A percentile compares a stretch with the other conserved stretches of the same genome.
Conservation (phyloP, 2,113 vertebrate species). For the Capreolus pygargus region DNA sequence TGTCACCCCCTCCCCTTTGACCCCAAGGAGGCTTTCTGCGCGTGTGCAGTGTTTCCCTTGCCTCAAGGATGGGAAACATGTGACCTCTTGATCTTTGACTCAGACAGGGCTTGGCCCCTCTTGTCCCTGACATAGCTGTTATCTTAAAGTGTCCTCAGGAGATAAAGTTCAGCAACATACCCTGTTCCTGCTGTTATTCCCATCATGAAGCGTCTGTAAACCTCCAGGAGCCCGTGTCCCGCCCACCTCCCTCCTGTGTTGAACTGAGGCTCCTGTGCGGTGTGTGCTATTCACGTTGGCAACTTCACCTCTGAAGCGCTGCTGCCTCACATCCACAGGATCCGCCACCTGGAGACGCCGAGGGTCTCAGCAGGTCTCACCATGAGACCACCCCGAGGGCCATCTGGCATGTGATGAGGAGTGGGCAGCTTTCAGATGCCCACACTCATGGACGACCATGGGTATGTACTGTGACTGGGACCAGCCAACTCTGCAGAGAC, state of each 20-base stretch:
- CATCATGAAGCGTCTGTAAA: background rate
- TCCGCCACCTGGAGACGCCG: background rate
- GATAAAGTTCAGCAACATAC: background rate
- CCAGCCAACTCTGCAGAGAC: conserved; percentile 59
- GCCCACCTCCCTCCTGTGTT: background rate
- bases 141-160: background rate
- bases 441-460: conserved; percentile 44
- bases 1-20: background rate
- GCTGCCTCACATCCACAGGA: background rate
- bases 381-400: conserved; percentile 45
- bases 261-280: background rate
- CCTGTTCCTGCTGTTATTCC: background rate
- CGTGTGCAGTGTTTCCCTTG: background rate
- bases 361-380: background rate
- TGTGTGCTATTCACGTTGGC: background rate
- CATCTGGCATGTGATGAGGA: background rate
- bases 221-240: background rate
- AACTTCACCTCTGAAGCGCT: fast-evolving
- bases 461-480: conserved; percentile 32
- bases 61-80: background rate
- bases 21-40: background rate
- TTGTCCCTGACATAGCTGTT: background rate
- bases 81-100: background rate
- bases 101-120: background rate
- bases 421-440: conserved; percentile 45